phyloP scores from a whole-genome alignment of 2,113 vertebrate genomes.

The Pteruthius melanotis region DNA sequence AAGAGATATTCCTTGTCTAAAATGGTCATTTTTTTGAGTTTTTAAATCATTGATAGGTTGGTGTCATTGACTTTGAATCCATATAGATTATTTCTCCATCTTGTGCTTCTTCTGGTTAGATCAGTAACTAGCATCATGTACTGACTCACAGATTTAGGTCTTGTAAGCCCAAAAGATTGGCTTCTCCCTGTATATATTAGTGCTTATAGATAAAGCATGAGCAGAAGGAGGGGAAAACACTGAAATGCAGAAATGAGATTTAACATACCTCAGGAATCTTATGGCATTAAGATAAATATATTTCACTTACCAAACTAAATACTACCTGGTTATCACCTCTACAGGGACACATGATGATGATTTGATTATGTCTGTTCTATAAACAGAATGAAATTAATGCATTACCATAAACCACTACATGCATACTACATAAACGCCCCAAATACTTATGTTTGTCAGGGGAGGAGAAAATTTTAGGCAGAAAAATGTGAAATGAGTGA shows the following conservation, averaged over 20 bases:
- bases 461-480: not conserved
- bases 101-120: not conserved
- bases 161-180: not conserved
- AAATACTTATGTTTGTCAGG: not conserved
- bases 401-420: not conserved
- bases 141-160: not conserved
- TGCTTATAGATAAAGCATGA: not conserved
- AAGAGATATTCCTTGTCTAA: not conserved
- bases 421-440: accelerated
- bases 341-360: not conserved
- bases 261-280: not conserved
- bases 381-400: not conserved
- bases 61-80: not conserved
- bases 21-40: accelerated
- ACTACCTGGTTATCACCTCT: not conserved
- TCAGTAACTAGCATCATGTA: not conserved
- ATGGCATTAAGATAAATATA: not conserved
- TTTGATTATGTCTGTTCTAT: not conserved
- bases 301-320: not conserved
- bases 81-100: not conserved
- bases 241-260: not conserved
- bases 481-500: not conserved
- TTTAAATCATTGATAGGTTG: not conserved
- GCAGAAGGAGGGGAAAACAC: not conserved
- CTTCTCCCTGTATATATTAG: not conserved